Evolutionary conservation across 2,888 invertebrate species (phyloP).

Genomic region (Lepetodrilus schrolli): DNA sequence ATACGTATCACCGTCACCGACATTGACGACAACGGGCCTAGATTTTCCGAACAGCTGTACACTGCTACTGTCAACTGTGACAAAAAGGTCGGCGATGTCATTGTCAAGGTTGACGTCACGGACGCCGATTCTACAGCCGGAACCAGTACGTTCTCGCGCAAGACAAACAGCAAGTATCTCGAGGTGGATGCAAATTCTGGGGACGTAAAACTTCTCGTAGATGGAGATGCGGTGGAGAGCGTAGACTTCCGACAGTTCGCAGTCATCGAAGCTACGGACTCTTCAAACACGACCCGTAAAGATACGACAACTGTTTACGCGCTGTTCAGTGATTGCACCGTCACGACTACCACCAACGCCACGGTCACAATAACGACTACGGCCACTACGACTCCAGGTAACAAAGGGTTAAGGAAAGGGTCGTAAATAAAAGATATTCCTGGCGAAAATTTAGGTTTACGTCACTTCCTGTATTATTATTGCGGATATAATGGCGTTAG

Average conservation of each 20-base stretch:
- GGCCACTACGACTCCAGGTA: neutral
- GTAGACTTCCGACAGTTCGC: neutral
- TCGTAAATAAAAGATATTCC: too few relatives aligned
- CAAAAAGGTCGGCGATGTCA: neutral
- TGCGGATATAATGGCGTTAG: too few relatives aligned
- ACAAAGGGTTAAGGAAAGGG: too few relatives aligned
- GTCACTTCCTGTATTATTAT: too few relatives aligned
- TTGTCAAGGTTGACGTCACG: neutral
- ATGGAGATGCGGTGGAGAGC: neutral
- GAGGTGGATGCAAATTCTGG: neutral
- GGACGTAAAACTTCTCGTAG: neutral
- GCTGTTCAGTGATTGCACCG: neutral
- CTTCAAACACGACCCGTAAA: neutral
- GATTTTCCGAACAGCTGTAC: neutral
- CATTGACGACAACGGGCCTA: conserved; percentile 6
- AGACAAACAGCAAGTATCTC: neutral
- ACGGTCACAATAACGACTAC: neutral
- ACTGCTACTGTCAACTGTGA: neutral
- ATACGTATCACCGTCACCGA: neutral
- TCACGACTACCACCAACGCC: neutral
- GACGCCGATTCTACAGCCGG: neutral
- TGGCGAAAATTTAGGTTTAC: too few relatives aligned
- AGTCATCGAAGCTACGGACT: neutral
- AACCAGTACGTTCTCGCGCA: neutral
- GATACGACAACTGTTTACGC: neutral